Base-by-base conservation (phyloP, 2,888 invertebrate genomes). In the Sinelater perroti region DNA sequence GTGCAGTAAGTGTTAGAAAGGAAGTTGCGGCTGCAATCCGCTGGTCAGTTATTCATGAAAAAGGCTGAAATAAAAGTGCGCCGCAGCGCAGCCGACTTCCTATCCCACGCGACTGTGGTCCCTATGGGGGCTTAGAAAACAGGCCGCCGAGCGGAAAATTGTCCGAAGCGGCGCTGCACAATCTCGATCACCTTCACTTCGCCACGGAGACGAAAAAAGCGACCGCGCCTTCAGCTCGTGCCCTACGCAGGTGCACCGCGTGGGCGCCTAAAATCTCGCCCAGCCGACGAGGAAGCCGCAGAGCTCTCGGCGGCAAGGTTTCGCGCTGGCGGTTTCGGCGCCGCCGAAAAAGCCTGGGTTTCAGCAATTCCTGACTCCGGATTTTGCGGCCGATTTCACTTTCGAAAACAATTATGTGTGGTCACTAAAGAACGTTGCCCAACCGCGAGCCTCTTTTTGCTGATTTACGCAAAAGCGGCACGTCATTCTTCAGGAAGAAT, bases 141-240 rank as follows among this genome's bases (percentile, higher is more conserved):
- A 46, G 59, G 54, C 51, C 40, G 17, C 20, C 38, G 10, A 51
- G 55, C 45, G 46, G 59, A 59, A 59, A 59, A 55, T 54, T 45
- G 50, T 50, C 45, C 51, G 50, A 50, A 45, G 51, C 46, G 46
- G 38, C 50, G 49, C 52, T 56, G 59, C 49, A 62, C 63, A 67
- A 68, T 65, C 68, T 65, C 60, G 70, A 68, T 68, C 65, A 67
- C 68, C 68, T 69, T 70, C 68, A 68, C 67, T 70, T 65, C 52
- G 46, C 51, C 50, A 56, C 54, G 55, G 53, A 59, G 36, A 53
- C 38, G 44, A 61, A 58, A 61, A 57, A 40, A 20, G 2, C n/a
- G 31, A 52, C 54, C 61, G 42, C 54, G 40, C 56, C 61, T 59
- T 55, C 33, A 57, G 44, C 44, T 51, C 60, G 38, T 35, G 28